Percentiles rank a stretch among this genome's conserved stretches.
phyloP scores from a whole-genome alignment of 2,888 invertebrate genomes.

The Anaspis maculata region DNA sequence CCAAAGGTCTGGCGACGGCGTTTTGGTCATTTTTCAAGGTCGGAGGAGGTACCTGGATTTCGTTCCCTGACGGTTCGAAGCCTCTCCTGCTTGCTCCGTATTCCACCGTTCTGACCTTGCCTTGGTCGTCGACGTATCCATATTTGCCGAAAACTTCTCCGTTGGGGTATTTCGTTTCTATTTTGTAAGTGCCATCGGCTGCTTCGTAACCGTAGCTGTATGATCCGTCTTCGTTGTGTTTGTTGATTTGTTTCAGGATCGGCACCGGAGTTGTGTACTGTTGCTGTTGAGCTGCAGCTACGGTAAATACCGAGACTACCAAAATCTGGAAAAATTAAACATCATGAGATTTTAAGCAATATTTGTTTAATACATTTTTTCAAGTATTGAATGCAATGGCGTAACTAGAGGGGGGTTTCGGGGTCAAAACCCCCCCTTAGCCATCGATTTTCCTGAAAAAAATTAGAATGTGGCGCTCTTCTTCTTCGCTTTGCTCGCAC shows the following conservation, averaged over 20 bases:
- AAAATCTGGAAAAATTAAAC: conserved; percentile 30
- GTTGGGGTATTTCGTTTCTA: conserved; percentile 75
- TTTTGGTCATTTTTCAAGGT: conserved; percentile 48
- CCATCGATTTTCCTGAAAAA: too few species aligned
- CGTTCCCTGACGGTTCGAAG: conserved; percentile 69
- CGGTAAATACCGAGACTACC: conserved; percentile 29
- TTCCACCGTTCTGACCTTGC: conserved; percentile 68
- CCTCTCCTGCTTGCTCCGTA: conserved; percentile 78
- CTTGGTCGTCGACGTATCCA: conserved; percentile 77
- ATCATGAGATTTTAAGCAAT: neutral
- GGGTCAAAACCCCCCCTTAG: too few species aligned
- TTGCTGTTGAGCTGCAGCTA: conserved; percentile 40
- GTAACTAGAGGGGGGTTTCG: too few species aligned
- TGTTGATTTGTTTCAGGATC: conserved; percentile 74
- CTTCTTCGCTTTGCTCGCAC: too few species aligned
- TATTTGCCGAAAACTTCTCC: conserved; percentile 85
- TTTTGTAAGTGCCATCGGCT: conserved; percentile 80
- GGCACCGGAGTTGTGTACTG: conserved; percentile 67
- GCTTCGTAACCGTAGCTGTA: conserved; percentile 85
- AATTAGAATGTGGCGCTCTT: too few species aligned
- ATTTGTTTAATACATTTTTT: too few species aligned
- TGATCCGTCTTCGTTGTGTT: conserved; percentile 80
- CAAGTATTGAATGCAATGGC: too few species aligned
- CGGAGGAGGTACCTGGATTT: conserved; percentile 78
- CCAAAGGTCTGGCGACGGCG: conserved; percentile 34